Conservation (phyloP, 2,888 invertebrate genomes). For the Drosophila formosana region DNA sequence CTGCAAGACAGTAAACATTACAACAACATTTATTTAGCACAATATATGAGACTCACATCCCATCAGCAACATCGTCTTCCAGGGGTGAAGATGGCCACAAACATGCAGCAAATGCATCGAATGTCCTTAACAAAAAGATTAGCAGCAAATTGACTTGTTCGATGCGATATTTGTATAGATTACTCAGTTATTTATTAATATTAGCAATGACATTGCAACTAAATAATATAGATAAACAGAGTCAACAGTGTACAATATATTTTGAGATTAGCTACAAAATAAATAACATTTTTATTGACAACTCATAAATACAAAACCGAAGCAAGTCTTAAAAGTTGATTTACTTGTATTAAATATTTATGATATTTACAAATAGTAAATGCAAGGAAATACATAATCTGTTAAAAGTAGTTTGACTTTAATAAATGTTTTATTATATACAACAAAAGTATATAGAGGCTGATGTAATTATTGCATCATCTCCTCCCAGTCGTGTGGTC, state of each 20-base stretch:
- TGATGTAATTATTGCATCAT: too few relatives aligned
- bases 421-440: not conserved
- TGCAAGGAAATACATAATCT: not conserved
- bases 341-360: too few relatives aligned
- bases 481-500: too few relatives aligned
- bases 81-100: not conserved
- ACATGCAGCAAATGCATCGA: constrained; percentile 16
- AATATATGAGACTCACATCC: constrained; percentile 38
- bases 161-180: constrained; percentile 20
- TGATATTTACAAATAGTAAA: too few relatives aligned
- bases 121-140: constrained; percentile 15
- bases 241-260: not conserved
- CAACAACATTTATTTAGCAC: constrained; percentile 57
- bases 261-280: not conserved
- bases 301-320: too few relatives aligned
- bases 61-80: not conserved
- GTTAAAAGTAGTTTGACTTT: not conserved
- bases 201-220: constrained; percentile 4
- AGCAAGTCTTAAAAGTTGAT: too few relatives aligned
- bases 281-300: not conserved
- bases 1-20: constrained; percentile 48
- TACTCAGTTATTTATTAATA: constrained; percentile 33
- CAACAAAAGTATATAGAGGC: too few relatives aligned
- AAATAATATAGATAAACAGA: not conserved
- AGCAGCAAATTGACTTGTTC: constrained; percentile 36